These are phyloP conservation scores for Rhabditoides inermis DNA, from an alignment of 2,888 invertebrate species.

Conservation along the genomic window DNA sequence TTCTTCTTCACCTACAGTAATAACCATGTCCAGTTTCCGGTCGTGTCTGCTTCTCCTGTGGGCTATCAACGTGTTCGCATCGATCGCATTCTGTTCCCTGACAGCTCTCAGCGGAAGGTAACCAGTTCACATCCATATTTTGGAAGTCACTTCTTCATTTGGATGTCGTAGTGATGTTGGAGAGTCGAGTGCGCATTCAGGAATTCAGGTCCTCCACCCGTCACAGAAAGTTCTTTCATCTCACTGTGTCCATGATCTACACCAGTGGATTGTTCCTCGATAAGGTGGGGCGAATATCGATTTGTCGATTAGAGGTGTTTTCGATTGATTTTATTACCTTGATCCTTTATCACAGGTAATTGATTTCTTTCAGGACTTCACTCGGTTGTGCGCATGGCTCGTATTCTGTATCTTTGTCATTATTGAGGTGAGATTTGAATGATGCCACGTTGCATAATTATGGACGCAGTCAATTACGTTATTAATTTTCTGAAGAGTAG, in stretches of 20 bases:
- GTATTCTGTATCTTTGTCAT: constrained; percentile 42
- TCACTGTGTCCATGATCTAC: constrained; percentile 44
- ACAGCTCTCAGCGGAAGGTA: constrained; percentile 5
- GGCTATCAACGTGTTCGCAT: constrained; percentile 30
- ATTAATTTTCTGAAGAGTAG: too few relatives aligned
- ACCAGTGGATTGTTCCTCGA: constrained; percentile 35
- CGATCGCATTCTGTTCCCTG: constrained; percentile 30
- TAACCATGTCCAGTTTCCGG: constrained; percentile 18
- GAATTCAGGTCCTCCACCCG: neutral
- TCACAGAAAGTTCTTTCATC: constrained; percentile 47
- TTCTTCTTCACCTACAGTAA: neutral
- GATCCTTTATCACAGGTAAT: too few relatives aligned
- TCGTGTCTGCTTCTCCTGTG: constrained; percentile 39
- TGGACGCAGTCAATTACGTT: too few relatives aligned
- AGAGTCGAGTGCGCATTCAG: neutral
- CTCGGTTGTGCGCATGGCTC: constrained; percentile 38
- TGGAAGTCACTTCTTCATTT: neutral
- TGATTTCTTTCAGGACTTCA: constrained; percentile 28
- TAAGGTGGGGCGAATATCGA: neutral
- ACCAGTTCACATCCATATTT: constrained; percentile 8
- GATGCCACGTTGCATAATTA: neutral
- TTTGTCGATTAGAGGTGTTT: neutral
- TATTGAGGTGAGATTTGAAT: constrained; percentile 28
- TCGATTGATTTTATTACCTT: too few relatives aligned
- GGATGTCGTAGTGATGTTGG: neutral